Percentiles rank a stretch among this genome's conserved stretches.
These are phyloP conservation scores for Notothenia rossii DNA, from an alignment of 2,113 vertebrate species.

Conservation along the genomic window DNA sequence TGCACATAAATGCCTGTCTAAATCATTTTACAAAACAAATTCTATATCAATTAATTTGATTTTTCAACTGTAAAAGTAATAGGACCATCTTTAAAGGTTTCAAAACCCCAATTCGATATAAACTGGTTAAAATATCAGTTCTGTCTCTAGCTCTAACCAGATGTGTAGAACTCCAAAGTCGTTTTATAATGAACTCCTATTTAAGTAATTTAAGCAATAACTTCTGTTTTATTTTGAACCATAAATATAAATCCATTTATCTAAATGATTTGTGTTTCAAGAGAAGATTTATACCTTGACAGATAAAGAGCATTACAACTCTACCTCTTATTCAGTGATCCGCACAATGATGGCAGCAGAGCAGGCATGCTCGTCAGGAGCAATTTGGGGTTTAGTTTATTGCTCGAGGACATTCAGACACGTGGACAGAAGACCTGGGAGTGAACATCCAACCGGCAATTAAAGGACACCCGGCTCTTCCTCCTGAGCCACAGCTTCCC, in stretches of 20 bases:
- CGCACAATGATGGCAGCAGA: background rate
- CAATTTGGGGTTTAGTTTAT: background rate
- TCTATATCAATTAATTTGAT: background rate
- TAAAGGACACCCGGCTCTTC: background rate
- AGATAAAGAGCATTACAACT: background rate
- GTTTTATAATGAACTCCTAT: too few relatives aligned
- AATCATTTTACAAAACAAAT: background rate
- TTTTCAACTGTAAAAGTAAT: background rate
- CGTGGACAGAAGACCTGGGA: background rate
- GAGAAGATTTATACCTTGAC: background rate
- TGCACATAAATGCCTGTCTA: background rate
- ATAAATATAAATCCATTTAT: too few relatives aligned
- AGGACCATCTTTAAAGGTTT: too few relatives aligned
- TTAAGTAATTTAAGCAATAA: too few relatives aligned
- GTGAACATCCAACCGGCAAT: slow-evolving; percentile 4
- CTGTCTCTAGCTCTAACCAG: background rate
- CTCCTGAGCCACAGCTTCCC: background rate
- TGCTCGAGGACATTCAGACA: slow-evolving; percentile 5
- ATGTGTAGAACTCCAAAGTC: background rate
- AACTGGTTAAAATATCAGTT: too few relatives aligned
- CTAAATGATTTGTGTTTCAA: too few relatives aligned
- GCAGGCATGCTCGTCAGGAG: background rate
- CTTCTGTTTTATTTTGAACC: too few relatives aligned
- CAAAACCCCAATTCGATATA: too few relatives aligned
- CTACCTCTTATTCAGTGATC: background rate